These are phyloP conservation scores for Agrilus mali DNA, from an alignment of 2,888 invertebrate genomes.

Conservation along the genomic window DNA sequence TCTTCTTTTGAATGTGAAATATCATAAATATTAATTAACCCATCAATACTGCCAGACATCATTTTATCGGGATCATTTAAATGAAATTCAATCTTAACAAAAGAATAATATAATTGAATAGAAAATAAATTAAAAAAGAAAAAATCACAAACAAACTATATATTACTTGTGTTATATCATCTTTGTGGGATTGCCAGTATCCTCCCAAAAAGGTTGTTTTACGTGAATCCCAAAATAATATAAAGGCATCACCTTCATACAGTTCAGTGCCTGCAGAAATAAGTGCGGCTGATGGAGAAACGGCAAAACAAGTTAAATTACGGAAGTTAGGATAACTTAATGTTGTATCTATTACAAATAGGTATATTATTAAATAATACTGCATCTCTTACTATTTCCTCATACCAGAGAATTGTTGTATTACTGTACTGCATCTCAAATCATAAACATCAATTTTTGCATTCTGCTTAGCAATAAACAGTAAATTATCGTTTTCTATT, in stretches of 20 bases:
- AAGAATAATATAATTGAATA: not conserved
- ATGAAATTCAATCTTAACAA: conserved; percentile 55
- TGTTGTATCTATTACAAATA: conserved; percentile 22
- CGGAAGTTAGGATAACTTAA: conserved; percentile 20
- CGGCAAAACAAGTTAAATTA: conserved; percentile 59
- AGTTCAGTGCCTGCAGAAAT: conserved; percentile 66
- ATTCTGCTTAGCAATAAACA: no score
- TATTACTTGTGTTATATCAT: conserved; percentile 61
- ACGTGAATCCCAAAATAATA: conserved; percentile 73
- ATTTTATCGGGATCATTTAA: conserved; percentile 49
- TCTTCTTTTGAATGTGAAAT: conserved; percentile 61
- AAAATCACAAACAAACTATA: not conserved
- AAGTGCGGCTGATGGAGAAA: conserved; percentile 55
- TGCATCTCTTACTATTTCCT: no score
- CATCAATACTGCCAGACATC: conserved; percentile 70
- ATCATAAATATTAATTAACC: conserved; percentile 75
- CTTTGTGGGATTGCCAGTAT: conserved; percentile 73
- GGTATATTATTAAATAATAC: no score
- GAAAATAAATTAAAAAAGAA: not conserved
- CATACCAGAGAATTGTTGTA: no score
- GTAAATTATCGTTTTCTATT: no score
- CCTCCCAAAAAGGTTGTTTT: conserved; percentile 52
- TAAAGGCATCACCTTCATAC: conserved; percentile 53
- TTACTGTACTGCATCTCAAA: no score
- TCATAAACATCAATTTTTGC: no score